phyloP scores from a whole-genome alignment of 2,888 invertebrate species.

The Leucophenga maculata region DNA sequence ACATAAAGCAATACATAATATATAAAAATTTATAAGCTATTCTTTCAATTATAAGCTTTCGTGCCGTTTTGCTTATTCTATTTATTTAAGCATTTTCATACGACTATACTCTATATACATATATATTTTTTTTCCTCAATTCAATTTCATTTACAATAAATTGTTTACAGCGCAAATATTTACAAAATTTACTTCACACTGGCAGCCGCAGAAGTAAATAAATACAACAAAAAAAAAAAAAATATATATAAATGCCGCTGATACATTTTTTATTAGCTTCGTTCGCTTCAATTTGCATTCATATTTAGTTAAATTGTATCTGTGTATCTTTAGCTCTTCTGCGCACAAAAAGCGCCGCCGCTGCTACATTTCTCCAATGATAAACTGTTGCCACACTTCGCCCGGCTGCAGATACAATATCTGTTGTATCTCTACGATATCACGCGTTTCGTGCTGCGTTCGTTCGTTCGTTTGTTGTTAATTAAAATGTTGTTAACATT shows the following conservation, averaged over 20 bases:
- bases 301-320: neutral
- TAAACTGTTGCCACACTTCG: neutral
- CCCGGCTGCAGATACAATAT: no score
- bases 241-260: no score
- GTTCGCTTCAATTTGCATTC: neutral
- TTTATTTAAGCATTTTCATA: neutral
- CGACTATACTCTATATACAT: neutral
- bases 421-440: neutral
- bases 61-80: neutral
- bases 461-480: constrained; percentile 34
- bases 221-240: no score
- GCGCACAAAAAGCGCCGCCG: neutral
- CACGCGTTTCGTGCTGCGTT: neutral
- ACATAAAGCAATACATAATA: no score
- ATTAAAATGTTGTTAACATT: constrained; percentile 64
- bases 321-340: constrained; percentile 4
- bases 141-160: constrained; percentile 1
- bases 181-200: neutral
- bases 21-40: no score
- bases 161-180: constrained; percentile 5
- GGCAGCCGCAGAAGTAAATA: no score
- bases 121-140: neutral
- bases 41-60: no score
- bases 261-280: neutral
- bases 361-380: neutral